Percentiles rank a stretch among this genome's conserved stretches.
Conservation (phyloP, 2,888 invertebrate species). For the Scaptomyza tumidula region DNA sequence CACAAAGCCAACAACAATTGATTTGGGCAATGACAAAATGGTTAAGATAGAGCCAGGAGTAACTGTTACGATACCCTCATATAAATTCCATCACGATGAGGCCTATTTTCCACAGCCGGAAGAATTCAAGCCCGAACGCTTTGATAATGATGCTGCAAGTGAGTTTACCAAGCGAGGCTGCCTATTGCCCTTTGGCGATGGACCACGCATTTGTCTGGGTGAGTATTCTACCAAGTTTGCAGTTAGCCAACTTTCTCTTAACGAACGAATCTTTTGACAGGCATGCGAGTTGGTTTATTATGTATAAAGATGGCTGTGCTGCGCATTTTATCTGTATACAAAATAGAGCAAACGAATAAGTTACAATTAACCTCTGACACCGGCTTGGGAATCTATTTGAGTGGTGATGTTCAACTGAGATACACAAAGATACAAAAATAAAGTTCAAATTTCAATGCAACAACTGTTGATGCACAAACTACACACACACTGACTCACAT, state of each 20-base stretch:
- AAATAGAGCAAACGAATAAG: slow-evolving; percentile 60
- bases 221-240: slow-evolving; percentile 17
- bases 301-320: slow-evolving; percentile 62
- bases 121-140: slow-evolving; percentile 78
- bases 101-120: slow-evolving; percentile 62
- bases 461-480: slow-evolving; percentile 2
- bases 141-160: slow-evolving; percentile 66
- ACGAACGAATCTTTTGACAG: slow-evolving; percentile 21
- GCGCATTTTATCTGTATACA: slow-evolving; percentile 59
- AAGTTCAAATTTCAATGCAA: slow-evolving; percentile 25
- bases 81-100: slow-evolving; percentile 79
- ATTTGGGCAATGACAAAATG: slow-evolving; percentile 53
- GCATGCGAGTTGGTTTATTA: slow-evolving; percentile 63
- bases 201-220: slow-evolving; percentile 82
- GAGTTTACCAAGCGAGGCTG: slow-evolving; percentile 73
- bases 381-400: slow-evolving; percentile 61
- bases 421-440: slow-evolving; percentile 59
- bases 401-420: slow-evolving; percentile 60
- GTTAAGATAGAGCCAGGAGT: slow-evolving; percentile 71
- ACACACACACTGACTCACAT: slow-evolving; percentile 1
- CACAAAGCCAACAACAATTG: slow-evolving; percentile 57
- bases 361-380: slow-evolving; percentile 47
- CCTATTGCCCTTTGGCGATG: slow-evolving; percentile 81
- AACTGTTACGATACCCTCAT: slow-evolving; percentile 76
- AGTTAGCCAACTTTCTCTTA: not conserved